Evolutionary conservation across 2,888 invertebrate species (phyloP).

Genomic region (Epinotia demarniana): DNA sequence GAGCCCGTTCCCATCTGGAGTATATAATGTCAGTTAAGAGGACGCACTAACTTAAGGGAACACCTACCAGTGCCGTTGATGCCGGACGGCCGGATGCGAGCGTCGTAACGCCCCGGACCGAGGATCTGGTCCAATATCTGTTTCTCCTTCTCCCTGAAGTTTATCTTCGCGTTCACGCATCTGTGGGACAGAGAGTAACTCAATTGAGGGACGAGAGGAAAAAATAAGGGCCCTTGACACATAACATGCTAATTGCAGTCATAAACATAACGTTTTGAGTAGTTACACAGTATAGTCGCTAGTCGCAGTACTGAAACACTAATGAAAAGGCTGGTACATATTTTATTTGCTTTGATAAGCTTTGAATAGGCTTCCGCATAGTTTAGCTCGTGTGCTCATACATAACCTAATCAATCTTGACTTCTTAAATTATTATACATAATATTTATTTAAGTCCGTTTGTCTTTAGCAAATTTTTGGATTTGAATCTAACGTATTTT

Average conservation of each 20-base stretch:
- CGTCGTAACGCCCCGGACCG: conserved; percentile 95
- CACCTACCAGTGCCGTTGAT: conserved; percentile 96
- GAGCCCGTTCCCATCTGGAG: neutral
- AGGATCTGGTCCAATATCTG: conserved; percentile 97
- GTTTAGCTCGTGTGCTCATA: too few species aligned
- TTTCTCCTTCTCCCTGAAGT: conserved; percentile 97
- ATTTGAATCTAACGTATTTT: too few species aligned
- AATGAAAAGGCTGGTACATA: too few species aligned
- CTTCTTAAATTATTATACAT: too few species aligned
- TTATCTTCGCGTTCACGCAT: conserved; percentile 92
- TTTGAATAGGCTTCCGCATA: too few species aligned
- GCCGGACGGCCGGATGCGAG: conserved; percentile 96
- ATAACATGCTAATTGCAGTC: neutral
- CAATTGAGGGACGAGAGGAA: neutral
- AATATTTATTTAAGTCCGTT: too few species aligned
- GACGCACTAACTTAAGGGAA: conserved; percentile 1
- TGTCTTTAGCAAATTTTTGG: too few species aligned
- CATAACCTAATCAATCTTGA: too few species aligned
- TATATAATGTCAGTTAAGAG: neutral
- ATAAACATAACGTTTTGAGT: too few species aligned
- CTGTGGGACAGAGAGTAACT: conserved; percentile 73
- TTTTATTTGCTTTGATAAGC: too few species aligned
- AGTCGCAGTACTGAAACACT: too few species aligned
- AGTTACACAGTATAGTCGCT: too few species aligned
- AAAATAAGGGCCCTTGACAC: neutral